Percentiles rank a stretch among this genome's conserved stretches.
Evolutionary conservation across 2,113 vertebrate genomes (phyloP).

Genomic region (Aphelocoma coerulescens): DNA sequence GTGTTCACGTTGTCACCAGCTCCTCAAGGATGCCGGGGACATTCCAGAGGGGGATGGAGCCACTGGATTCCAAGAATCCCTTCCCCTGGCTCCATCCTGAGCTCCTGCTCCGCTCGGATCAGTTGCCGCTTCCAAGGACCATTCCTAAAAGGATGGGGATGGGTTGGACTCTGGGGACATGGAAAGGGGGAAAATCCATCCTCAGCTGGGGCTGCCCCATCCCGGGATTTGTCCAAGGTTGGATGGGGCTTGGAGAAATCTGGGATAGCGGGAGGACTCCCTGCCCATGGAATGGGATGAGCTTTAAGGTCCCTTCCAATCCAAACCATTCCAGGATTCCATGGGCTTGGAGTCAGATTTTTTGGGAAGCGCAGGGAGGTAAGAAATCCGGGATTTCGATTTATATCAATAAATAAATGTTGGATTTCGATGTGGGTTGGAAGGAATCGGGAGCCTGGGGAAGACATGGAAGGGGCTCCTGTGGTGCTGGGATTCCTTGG

Average conservation of each 20-base stretch:
- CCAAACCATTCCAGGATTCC: not conserved
- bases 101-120: accelerated
- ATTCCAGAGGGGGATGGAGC: not conserved
- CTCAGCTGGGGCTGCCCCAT: not conserved
- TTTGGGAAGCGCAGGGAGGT: not conserved
- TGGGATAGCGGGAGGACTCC: not conserved
- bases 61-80: not conserved
- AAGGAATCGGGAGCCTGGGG: accelerated
- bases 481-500: accelerated
- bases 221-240: not conserved
- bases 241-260: accelerated
- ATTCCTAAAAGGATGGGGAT: not conserved
- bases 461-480: not conserved
- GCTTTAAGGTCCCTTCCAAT: not conserved
- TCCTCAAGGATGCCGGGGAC: not conserved
- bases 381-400: accelerated
- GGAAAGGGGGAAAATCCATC: not conserved
- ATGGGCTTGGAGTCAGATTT: not conserved
- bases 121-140: accelerated
- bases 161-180: accelerated
- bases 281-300: not conserved
- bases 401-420: not conserved
- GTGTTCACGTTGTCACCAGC: not conserved
- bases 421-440: not conserved
- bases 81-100: accelerated